Base-by-base conservation (phyloP, 2,888 invertebrate genomes). In the Pterostichus niger region DNA sequence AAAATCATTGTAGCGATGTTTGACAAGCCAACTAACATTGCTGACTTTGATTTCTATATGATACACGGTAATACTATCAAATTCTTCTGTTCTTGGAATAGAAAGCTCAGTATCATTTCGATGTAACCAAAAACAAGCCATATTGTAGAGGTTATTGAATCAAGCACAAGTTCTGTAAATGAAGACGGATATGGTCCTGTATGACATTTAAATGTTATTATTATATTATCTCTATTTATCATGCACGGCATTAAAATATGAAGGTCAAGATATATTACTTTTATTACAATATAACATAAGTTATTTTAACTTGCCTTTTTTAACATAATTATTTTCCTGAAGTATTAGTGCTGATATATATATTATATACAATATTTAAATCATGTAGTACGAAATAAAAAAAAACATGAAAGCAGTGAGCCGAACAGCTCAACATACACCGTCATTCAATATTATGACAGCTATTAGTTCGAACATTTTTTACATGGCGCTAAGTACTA, bases 1-100 rank as follows among this genome's bases (percentile, higher is more conserved):
- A 90, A 98, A 99, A 87, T 98, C 97, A 88, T 94, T 96, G 91
- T 97, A 99, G 85, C 98, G 93, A 89, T 96, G 95, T 86, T 93
- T 93, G 7, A 98, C 95, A 85, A 92, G 93, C 99, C 98, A 99
- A 84, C 93, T 92, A 84, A 95, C 92, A 84, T 93, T 90, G n/a
- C 93, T 94, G 24, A 96, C 93, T 87, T 91, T 93, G 86, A 95
- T 92, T 87, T 91, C 91, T 85, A 96, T 95, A 87, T 93, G 93
- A 88, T 96, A 96, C 89, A 93, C 95, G 0, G 94, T 95, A 83
- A 95, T 92, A 86, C 92, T 93, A 80, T 94, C 93, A 84, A 92
- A 92, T 86, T 93, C 93, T 84, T 92, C 92, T 44, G 92, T 91
- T 82, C 92, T 92, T 40, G 94, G 94, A 85, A 96, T 94, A 86